Base-by-base conservation (phyloP, 2,888 invertebrate species). In the Ectropis crepuscularia region DNA sequence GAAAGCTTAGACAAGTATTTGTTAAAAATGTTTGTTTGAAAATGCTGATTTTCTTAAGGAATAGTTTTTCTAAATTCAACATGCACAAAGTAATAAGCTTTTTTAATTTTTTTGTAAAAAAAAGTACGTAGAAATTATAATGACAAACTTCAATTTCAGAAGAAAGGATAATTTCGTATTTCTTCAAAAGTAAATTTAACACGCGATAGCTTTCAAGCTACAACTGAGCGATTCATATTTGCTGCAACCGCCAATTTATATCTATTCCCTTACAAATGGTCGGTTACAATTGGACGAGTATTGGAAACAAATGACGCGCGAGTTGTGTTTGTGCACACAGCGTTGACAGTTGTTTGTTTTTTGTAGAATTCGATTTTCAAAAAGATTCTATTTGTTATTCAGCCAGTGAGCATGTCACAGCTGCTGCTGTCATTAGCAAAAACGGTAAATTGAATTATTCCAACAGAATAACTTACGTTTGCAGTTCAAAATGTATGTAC, bases 171-270 rank as follows among this genome's bases (percentile, higher is more conserved):
- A 28, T 28, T 28, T 28, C 16, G 16, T 28, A 28, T 28, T 28
- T 1, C 4, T 28, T 28, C 16, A 2, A 28, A 11, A 37, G 6
- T 49, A 49, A 38, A 46, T n/a, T 38, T 11, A 16, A 28, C 46
- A 28, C 16, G 16, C 16, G 39, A 6, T 41, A 53, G 28, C 64
- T 61, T 57, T 39, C 39, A 5, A 2, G 43, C 60, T 53, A 57
- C 75, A 80, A 81, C 75, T 79, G 76, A 82, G 77, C 82, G 78
- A 80, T 78, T 84, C 87, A 85, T 86, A 86, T 87, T 88, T 82
- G 84, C 74, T 85, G 85, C 87, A 85, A 84, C 85, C 82, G 79
- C 85, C 88, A 86, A 90, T 89, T 87, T 89, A 86, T 87, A 87
- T 87, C 87, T 83, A 82, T 83, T 84, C 83, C 81, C 82, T 84